Evolutionary conservation across 2,888 invertebrate genomes (phyloP), one percentile per base, ranked within the genome.

Genomic region (Amphipyra tragopoginis): DNA sequence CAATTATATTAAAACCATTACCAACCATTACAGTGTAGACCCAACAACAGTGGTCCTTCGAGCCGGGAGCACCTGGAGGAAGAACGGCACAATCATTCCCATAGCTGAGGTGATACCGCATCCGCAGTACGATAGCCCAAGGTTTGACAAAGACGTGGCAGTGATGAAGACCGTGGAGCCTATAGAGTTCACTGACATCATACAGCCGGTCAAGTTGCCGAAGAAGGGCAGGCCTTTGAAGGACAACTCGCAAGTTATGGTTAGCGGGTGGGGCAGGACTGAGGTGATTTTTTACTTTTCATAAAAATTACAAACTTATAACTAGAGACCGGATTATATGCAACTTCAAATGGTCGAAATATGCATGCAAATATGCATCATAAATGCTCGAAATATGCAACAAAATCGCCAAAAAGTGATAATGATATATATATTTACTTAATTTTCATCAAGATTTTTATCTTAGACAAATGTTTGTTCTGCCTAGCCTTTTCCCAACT

Each of bases 231-330:
- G 88, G 8, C 47, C 73, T 0, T 75, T 92, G 74, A 71, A 39
- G 0, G 88, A 88, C 0, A 83, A 86, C 0, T 82, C 84, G 0
- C 74, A 78, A 0, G 82, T 91, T 0, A 62, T 80, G 38, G 93
- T 93, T 53, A 92, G 93, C 60, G 94, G 94, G 0, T 94, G 94
- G 94, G 94, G 94, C 0, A 84, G 92, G 15, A 89, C 86, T 5
- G 66, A 85, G 87, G 94, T 93, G 69, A 72, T 3, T 14, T 42
- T 13, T 29, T 21, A 21, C 21, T 21, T 21, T 21, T 21, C 1
- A 21, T 21, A 21, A 21, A 21, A 21, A 21, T 21, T 21, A 1
- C 3, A 21, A 21, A 21, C 21, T 21, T 21, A 21, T 21, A n/a
- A n/a, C n/a, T n/a, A n/a, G n/a, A n/a, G n/a, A n/a, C n/a, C n/a